Evolutionary conservation across 2,888 invertebrate species (phyloP).

Genomic region (Seladonia tumulorum): DNA sequence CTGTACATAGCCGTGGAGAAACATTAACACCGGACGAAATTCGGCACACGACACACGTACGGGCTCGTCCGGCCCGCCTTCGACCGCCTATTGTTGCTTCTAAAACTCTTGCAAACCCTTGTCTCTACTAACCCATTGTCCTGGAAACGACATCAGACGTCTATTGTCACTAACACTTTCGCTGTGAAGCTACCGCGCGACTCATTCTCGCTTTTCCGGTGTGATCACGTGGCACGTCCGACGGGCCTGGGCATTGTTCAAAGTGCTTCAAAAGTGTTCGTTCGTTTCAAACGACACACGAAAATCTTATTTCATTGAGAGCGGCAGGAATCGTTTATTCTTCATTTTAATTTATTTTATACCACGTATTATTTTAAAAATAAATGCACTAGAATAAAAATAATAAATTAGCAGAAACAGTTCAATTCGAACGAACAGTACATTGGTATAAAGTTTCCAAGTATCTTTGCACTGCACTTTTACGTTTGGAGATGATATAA

Average conservation of each 20-base stretch:
- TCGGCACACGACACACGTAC: constrained; percentile 36
- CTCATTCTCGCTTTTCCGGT: constrained; percentile 27
- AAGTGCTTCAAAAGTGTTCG: neutral
- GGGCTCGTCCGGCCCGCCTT: constrained; percentile 64
- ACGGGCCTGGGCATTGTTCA: neutral
- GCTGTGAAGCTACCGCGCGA: constrained; percentile 19
- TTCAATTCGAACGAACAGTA: too few relatives aligned
- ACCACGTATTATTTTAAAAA: neutral
- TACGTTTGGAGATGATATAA: neutral
- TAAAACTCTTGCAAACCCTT: constrained; percentile 71
- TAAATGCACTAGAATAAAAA: neutral
- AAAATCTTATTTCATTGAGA: neutral
- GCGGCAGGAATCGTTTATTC: neutral
- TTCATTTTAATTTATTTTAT: neutral
- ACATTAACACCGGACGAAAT: constrained; percentile 50
- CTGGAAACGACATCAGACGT: constrained; percentile 39
- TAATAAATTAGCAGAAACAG: too few relatives aligned
- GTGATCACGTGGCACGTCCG: constrained; percentile 11
- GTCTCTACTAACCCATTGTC: constrained; percentile 71
- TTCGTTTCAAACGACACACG: neutral
- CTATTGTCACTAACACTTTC: constrained; percentile 42
- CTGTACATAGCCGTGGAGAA: constrained; percentile 58
- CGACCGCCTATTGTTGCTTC: constrained; percentile 68
- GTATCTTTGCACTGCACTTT: neutral
- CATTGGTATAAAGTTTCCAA: neutral